Percentiles rank a stretch among this genome's conserved stretches.
Conservation (phyloP, 2,113 vertebrate genomes). For the Poecile atricapillus region DNA sequence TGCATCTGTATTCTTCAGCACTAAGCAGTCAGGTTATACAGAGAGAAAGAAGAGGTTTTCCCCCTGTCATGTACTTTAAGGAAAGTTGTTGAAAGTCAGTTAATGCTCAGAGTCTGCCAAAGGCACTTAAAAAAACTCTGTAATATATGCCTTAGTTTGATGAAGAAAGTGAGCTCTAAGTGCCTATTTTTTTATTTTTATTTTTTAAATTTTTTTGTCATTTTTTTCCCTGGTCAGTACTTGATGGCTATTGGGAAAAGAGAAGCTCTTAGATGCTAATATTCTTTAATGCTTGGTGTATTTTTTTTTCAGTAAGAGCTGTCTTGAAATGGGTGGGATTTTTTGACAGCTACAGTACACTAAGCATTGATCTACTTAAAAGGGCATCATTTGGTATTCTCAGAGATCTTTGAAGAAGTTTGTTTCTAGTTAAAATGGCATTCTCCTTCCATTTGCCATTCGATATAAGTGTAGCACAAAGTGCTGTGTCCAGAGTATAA, state of each 20-base stretch:
- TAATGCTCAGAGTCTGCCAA: slow-evolving; percentile 6
- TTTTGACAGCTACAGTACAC: slow-evolving; percentile 41
- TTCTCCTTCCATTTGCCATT: slow-evolving; percentile 25
- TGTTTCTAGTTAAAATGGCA: slow-evolving; percentile 13
- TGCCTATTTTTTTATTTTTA: not conserved
- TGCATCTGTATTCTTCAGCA: not conserved
- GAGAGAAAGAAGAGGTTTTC: not conserved
- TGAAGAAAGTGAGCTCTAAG: slow-evolving; percentile 28
- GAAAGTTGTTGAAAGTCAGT: not conserved
- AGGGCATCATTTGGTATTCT: slow-evolving; percentile 51
- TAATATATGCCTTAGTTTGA: slow-evolving; percentile 8
- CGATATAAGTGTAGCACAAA: not conserved
- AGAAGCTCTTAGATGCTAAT: slow-evolving; percentile 15
- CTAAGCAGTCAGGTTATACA: not conserved
- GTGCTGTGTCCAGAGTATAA: not conserved
- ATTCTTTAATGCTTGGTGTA: slow-evolving; percentile 16
- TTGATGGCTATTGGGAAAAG: not conserved
- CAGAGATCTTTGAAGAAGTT: slow-evolving; percentile 9
- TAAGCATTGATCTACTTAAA: slow-evolving; percentile 54
- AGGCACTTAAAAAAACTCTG: slow-evolving; percentile 28
- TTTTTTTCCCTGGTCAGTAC: not conserved
- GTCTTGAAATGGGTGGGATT: slow-evolving; percentile 29
- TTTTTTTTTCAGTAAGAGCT: slow-evolving; percentile 35
- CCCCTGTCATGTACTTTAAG: not conserved
- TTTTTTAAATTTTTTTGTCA: not conserved